Evolutionary conservation across 1,140 invertebrate species (phyloP).

Genomic region (Liolophura sinensis): DNA sequence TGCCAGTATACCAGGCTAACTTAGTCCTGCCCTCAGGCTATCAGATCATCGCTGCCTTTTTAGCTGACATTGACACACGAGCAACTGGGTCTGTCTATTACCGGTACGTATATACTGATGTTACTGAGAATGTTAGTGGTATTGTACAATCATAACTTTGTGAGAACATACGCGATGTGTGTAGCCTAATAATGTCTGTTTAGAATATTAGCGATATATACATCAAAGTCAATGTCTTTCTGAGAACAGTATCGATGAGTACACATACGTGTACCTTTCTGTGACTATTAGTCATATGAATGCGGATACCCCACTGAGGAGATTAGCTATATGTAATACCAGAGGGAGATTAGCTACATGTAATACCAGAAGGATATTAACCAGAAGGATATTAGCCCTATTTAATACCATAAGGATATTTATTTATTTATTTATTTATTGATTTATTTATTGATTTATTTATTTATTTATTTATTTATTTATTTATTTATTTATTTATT

Average conservation of each 20-base stretch:
- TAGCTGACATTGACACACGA: slow-evolving; percentile 87
- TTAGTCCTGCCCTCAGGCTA: slow-evolving; percentile 82
- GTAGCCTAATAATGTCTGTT: neutral
- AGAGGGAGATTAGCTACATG: no score
- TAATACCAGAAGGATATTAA: no score
- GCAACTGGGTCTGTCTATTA: slow-evolving; percentile 76
- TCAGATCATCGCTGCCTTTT: slow-evolving; percentile 86
- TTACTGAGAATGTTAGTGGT: slow-evolving; percentile 6
- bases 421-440: no score
- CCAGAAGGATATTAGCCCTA: no score
- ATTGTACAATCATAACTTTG: slow-evolving; percentile 5
- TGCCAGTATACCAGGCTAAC: slow-evolving; percentile 61
- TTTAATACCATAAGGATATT: no score
- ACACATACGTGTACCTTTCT: neutral
- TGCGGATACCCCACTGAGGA: no score
- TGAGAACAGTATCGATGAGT: neutral
- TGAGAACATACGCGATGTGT: neutral
- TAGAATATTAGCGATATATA: neutral
- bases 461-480: no score
- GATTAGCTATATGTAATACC: neutral
- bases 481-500: no score
- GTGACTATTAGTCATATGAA: no score
- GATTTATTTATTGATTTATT: no score
- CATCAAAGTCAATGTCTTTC: slow-evolving; percentile 11
- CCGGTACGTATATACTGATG: slow-evolving; percentile 56